Percentiles rank a stretch among this genome's conserved stretches.
phyloP scores from a whole-genome alignment of 2,797 vertebrate genomes.

The Sparidentex hasta region DNA sequence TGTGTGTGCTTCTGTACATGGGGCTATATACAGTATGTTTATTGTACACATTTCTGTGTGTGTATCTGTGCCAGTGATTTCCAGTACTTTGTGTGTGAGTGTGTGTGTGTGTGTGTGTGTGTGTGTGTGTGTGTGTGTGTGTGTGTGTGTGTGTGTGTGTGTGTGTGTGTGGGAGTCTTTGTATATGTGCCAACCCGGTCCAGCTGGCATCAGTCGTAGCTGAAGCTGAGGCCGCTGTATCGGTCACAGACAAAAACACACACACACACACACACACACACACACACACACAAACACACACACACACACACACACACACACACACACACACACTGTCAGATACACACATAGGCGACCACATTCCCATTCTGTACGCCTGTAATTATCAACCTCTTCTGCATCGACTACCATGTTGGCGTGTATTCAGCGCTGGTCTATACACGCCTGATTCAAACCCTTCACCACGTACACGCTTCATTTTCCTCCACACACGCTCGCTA shows the following conservation, averaged over 20 bases:
- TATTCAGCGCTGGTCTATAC: slow-evolving; percentile 78
- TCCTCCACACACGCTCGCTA: slow-evolving; percentile 64
- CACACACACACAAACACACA: no score
- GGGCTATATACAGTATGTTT: slow-evolving; percentile 19
- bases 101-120: slow-evolving; percentile 46
- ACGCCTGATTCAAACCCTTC: slow-evolving; percentile 78
- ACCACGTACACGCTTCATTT: slow-evolving; percentile 75
- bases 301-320: slow-evolving; percentile 36
- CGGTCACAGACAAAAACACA: slow-evolving; percentile 60
- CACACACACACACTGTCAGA: slow-evolving; percentile 38
- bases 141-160: slow-evolving; percentile 51
- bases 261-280: slow-evolving; percentile 34
- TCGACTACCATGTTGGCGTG: slow-evolving; percentile 79
- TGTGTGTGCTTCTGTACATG: slow-evolving; percentile 11
- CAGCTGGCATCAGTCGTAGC: slow-evolving; percentile 79
- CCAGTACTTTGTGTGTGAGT: slow-evolving; percentile 52
- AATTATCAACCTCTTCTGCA: slow-evolving; percentile 85
- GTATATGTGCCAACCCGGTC: slow-evolving; percentile 78
- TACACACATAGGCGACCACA: slow-evolving; percentile 56
- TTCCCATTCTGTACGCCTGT: slow-evolving; percentile 78
- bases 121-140: slow-evolving; percentile 50
- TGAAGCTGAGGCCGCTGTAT: slow-evolving; percentile 75
- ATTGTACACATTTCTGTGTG: slow-evolving; percentile 39
- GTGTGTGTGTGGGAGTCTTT: slow-evolving; percentile 67
- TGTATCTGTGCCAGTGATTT: slow-evolving; percentile 54